Conservation (phyloP, 2,888 invertebrate species). For the Tuberolachnus salignus region DNA sequence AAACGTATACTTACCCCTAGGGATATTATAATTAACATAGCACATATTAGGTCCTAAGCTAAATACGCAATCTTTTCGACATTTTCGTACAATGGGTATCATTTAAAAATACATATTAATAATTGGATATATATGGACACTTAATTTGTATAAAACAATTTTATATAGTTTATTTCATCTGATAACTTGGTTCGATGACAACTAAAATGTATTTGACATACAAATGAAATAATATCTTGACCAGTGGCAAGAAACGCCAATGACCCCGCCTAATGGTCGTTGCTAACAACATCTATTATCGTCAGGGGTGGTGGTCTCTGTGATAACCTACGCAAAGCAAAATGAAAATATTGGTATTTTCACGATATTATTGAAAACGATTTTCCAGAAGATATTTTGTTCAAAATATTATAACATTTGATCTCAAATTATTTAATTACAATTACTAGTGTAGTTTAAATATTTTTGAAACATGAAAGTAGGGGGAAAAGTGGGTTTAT, state of each 20-base stretch:
- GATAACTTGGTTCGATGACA: not conserved
- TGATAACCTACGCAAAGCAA: not conserved
- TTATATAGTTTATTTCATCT: not conserved
- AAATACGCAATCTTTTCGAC: constrained; percentile 25
- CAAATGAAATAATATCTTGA: constrained; percentile 41
- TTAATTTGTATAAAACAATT: too few species aligned
- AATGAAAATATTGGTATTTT: too few species aligned
- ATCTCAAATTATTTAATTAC: too few species aligned
- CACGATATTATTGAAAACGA: too few species aligned
- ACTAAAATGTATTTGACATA: constrained; percentile 8
- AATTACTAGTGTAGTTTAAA: too few species aligned
- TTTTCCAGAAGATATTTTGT: too few species aligned
- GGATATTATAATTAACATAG: constrained; percentile 44
- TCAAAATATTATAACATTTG: too few species aligned
- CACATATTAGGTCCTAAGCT: constrained; percentile 52
- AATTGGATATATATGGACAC: too few species aligned
- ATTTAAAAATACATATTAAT: constrained; percentile 29
- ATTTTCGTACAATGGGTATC: constrained; percentile 8
- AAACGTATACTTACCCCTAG: constrained; percentile 30
- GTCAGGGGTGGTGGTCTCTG: constrained; percentile 12
- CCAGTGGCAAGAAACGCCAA: constrained; percentile 29
- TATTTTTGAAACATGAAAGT: too few species aligned
- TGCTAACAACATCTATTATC: constrained; percentile 53
- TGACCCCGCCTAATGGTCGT: constrained; percentile 33
- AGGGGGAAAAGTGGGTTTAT: too few species aligned